phyloP scores from a whole-genome alignment of 1,140 invertebrate genomes.

The Leptopilina boulardi region DNA sequence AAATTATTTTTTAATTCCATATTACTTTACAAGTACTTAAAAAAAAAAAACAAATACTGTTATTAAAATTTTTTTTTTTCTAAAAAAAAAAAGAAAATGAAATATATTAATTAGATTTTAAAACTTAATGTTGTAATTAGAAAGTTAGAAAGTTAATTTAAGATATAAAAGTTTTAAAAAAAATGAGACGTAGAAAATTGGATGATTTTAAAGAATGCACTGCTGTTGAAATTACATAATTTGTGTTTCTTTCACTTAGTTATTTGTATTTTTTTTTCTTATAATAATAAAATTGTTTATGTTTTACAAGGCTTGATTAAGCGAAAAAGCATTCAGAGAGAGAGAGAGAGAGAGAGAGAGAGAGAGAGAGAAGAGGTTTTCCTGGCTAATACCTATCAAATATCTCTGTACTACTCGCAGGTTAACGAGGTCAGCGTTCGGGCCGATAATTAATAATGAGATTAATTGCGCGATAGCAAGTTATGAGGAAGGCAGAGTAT shows the following conservation, averaged over 20 bases:
- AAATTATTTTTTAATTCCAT: no score
- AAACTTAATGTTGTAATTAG: neutral
- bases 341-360: no score
- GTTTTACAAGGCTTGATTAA: constrained; percentile 7
- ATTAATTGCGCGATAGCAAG: constrained; percentile 65
- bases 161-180: neutral
- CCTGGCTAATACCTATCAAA: constrained; percentile 34
- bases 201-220: neutral
- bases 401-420: constrained; percentile 48
- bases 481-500: constrained; percentile 39
- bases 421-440: constrained; percentile 58
- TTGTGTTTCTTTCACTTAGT: neutral
- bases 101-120: no score
- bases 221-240: neutral
- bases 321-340: constrained; percentile 34
- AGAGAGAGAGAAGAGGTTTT: no score
- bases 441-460: constrained; percentile 68
- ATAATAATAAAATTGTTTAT: neutral
- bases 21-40: no score
- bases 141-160: neutral
- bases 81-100: no score
- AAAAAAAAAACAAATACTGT: no score
- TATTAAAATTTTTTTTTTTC: no score
- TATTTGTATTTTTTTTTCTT: neutral
- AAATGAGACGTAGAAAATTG: neutral